phyloP scores from a whole-genome alignment of 1,140 invertebrate species.

The Homarus americanus region DNA sequence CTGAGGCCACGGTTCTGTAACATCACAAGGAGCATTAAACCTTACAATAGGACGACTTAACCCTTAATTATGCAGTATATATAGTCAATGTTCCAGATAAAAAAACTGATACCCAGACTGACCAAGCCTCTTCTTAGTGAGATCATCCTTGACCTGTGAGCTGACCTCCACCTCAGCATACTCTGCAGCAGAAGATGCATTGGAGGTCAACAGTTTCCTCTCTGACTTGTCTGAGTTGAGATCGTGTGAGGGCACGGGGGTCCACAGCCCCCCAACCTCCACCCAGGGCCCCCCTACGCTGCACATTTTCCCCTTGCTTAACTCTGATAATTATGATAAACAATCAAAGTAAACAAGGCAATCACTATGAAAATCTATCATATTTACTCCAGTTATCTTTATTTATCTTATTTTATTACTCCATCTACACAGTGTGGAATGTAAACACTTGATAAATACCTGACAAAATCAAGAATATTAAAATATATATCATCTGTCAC shows the following conservation, averaged over 20 bases:
- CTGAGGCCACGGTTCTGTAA: slow-evolving; percentile 49
- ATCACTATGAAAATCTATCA: too few species aligned
- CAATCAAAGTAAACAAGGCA: too few species aligned
- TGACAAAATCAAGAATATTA: too few species aligned
- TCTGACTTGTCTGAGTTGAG: slow-evolving; percentile 63
- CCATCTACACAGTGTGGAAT: too few species aligned
- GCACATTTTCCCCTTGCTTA: slow-evolving; percentile 16
- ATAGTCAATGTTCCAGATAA: neutral
- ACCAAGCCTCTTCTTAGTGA: slow-evolving; percentile 43
- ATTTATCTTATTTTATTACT: too few species aligned
- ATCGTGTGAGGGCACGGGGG: slow-evolving; percentile 33
- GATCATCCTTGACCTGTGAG: slow-evolving; percentile 32
- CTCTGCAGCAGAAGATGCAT: slow-evolving; percentile 31
- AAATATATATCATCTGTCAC: too few species aligned
- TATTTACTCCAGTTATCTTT: too few species aligned
- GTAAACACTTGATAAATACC: too few species aligned
- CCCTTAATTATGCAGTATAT: neutral
- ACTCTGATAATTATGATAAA: neutral
- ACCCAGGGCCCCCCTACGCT: slow-evolving; percentile 43
- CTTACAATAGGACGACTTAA: too few species aligned
- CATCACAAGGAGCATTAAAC: neutral
- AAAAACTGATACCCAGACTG: too few species aligned
- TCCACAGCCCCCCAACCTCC: slow-evolving; percentile 59
- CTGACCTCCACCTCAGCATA: slow-evolving; percentile 46
- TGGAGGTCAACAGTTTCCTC: slow-evolving; percentile 51